These are phyloP conservation scores for Eristalinus aeneus DNA, from an alignment of 2,888 invertebrate species.

Conservation along the genomic window DNA sequence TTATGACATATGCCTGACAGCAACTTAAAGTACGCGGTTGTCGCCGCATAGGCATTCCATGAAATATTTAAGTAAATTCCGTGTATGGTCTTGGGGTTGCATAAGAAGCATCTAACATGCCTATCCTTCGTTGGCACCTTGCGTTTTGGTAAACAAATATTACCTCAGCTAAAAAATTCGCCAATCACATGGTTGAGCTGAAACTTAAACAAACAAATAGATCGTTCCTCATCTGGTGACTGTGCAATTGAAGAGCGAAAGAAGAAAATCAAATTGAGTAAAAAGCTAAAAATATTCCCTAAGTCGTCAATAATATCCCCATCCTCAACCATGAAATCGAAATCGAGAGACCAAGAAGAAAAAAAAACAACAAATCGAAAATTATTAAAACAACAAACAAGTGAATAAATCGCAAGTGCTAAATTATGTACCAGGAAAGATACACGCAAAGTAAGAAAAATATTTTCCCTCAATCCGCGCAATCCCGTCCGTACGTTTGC, in stretches of 20 bases:
- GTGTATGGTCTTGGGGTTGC: background rate
- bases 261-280: slow-evolving; percentile 45
- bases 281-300: slow-evolving; percentile 64
- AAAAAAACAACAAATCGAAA: slow-evolving; percentile 45
- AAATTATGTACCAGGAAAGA: slow-evolving; percentile 65
- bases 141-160: background rate
- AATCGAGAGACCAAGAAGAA: background rate
- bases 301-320: slow-evolving; percentile 34
- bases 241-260: slow-evolving; percentile 26
- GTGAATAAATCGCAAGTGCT: slow-evolving; percentile 71
- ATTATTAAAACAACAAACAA: slow-evolving; percentile 71
- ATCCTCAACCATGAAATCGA: slow-evolving; percentile 12
- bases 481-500: slow-evolving; percentile 6
- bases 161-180: background rate
- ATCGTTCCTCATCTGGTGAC: background rate
- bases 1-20: too few relatives aligned
- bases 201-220: slow-evolving; percentile 45
- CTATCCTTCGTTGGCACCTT: background rate
- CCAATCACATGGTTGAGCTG: slow-evolving; percentile 14
- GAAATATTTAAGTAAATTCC: too few relatives aligned
- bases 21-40: too few relatives aligned
- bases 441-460: slow-evolving; percentile 54
- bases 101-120: background rate
- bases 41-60: too few relatives aligned
- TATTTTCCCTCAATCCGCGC: slow-evolving; percentile 55